Percentiles rank a stretch among this genome's conserved stretches.
Conservation (phyloP, 2,797 vertebrate species). For the Podarcis siculus region DNA sequence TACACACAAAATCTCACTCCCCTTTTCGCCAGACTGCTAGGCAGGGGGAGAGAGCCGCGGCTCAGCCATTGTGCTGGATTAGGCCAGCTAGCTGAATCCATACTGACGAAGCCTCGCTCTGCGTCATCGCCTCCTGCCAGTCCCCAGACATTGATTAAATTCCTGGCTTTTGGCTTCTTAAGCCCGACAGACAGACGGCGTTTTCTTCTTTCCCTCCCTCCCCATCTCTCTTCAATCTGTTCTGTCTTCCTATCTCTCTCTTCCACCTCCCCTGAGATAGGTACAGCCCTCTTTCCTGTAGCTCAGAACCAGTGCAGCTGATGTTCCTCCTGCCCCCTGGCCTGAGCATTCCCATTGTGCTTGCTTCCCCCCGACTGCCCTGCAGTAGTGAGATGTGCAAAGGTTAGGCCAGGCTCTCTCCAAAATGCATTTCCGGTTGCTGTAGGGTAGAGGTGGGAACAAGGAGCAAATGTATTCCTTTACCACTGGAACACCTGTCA, state of each 20-base stretch:
- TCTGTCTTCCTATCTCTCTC: neutral
- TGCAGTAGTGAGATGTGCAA: slow-evolving; percentile 2
- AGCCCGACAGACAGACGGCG: neutral
- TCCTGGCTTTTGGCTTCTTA: slow-evolving; percentile 25
- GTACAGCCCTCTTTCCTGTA: neutral
- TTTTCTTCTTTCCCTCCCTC: neutral
- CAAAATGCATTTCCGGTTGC: too few species aligned
- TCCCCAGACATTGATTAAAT: slow-evolving; percentile 7
- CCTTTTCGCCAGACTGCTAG: neutral
- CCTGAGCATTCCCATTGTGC: neutral
- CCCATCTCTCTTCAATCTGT: neutral
- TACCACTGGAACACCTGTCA: neutral
- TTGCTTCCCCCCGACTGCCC: neutral
- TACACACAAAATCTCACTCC: neutral
- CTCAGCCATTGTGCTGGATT: slow-evolving; percentile 1
- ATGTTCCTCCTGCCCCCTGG: neutral
- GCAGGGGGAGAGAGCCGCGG: neutral
- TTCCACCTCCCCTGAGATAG: neutral
- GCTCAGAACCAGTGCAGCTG: neutral
- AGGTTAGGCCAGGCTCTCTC: neutral
- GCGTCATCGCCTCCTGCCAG: slow-evolving; percentile 9
- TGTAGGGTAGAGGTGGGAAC: neutral
- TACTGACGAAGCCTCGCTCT: neutral
- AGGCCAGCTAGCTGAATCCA: neutral
- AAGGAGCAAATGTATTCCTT: neutral